Percentiles rank a stretch among this genome's conserved stretches.
Conservation (phyloP, 2,113 vertebrate genomes). For the Galemys pyrenaicus region DNA sequence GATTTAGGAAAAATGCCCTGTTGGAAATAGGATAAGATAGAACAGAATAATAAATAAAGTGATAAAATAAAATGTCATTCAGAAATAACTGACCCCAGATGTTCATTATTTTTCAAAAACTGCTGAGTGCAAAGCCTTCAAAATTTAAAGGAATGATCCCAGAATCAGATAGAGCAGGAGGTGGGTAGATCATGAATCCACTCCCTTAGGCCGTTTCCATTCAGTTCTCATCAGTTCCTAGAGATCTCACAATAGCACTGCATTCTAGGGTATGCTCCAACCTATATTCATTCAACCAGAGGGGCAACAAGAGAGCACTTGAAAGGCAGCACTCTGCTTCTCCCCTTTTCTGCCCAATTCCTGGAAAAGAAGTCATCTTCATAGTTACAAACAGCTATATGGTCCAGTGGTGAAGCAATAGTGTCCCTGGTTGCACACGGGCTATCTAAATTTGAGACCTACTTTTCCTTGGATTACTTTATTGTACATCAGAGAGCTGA, state of each 20-base stretch:
- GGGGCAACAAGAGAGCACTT: not conserved
- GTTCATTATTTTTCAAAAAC: not conserved
- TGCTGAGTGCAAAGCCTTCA: not conserved
- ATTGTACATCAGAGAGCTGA: not conserved
- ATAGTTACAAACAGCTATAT: not conserved
- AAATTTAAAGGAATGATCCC: not conserved
- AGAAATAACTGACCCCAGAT: not conserved
- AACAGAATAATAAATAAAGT: not conserved
- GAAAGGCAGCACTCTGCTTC: not conserved
- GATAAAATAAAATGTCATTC: not conserved
- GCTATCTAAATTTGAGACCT: not conserved
- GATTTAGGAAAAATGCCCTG: conserved; percentile 96
- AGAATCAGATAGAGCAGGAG: not conserved
- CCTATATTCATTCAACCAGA: not conserved
- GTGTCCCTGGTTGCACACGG: not conserved
- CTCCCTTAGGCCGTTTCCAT: not conserved
- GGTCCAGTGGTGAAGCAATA: not conserved
- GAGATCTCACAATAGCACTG: not conserved
- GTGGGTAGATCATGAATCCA: too few species aligned
- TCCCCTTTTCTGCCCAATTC: too few species aligned
- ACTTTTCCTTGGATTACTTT: not conserved
- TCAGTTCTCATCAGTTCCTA: not conserved
- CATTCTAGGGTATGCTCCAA: not conserved
- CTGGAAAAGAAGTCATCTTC: not conserved
- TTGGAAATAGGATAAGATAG: conserved; percentile 49